phyloP scores from a whole-genome alignment of 2,113 vertebrate species.

The human (Homo sapiens) region GRCh38 chr5:93396001-93396500 shows the following conservation, averaged over 20 bases:
- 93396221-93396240: constrained; percentile 47
- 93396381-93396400: background rate
- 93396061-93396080: no score
- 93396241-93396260: constrained; percentile 29
- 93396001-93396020: no score
- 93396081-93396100: no score
- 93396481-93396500: background rate
- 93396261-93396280: background rate
- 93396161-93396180: no score
- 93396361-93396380: background rate
- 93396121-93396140: no score
- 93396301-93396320: background rate
- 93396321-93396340: background rate
- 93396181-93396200: no score
- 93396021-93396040: no score
- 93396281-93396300: background rate
- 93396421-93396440: background rate
- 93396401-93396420: background rate
- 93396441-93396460: background rate
- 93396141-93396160: no score
- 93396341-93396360: background rate
- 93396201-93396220: background rate
- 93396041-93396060: no score
- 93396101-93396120: no score
- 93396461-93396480: background rate